Base-by-base conservation (phyloP, 2,113 vertebrate genomes). In the Heliornis fulica region DNA sequence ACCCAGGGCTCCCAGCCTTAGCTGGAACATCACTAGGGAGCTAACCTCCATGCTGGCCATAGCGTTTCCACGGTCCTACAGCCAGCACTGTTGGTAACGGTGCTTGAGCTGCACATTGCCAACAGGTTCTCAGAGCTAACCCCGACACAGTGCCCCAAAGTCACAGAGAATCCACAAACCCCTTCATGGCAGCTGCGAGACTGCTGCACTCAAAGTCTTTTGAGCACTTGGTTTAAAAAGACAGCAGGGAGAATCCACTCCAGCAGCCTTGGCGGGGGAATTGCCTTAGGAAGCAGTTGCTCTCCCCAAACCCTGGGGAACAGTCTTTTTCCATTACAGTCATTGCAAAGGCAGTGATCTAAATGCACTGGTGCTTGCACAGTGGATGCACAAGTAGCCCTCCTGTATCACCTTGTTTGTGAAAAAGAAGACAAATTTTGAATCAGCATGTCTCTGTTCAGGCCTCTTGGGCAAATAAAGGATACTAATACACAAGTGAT, bases 111-210 rank as follows among this genome's bases (percentile, higher is more conserved):
- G 25, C 8, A 2, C 22, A 11, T 50, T 45, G 26, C 32, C 43
- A 70, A 28, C 45, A 83, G 18, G 19, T 74, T 16, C 51, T 70
- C 64, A 46, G 25, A 6, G 3, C 6, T 41, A 83, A 25, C 29
- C 15, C 5, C 1, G 1, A 17, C 3, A 0, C 22, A 11, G 4
- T 5, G 3, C 9, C 20, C 5, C 5, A 19, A n/a, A 50, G 38
- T 7, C 83, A 29, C 15, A 70, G 36, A 70, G 68, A 51, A 63
- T 17, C n/a, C 65, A 54, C 29, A 41, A 45, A 34, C 2, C 15
- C 18, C 3, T 1, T 57, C 10, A 41, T 61, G 34, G 29, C 63
- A 69, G 45, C 23, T 85, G 36, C 2, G 11, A 59, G 36, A 15
- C 29, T 28, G 36, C 23, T 25, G 64, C 31, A 28, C 14, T 46